phyloP scores from a whole-genome alignment of 2,797 vertebrate genomes.

The Ibycter americanus region DNA sequence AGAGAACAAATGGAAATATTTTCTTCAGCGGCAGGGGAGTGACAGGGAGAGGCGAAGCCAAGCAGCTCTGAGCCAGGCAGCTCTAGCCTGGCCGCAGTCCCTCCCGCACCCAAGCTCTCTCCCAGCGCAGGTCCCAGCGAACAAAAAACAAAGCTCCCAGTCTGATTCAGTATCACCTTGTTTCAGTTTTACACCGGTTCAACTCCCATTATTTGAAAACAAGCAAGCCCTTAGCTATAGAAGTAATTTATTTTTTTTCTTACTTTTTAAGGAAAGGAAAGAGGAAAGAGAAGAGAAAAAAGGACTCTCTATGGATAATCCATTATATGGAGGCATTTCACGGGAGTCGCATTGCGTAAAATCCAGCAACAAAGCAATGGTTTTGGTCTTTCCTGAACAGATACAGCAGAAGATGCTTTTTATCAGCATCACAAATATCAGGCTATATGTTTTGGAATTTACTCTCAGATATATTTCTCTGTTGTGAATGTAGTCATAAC shows the following conservation, averaged over 20 bases:
- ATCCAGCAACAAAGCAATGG: neutral
- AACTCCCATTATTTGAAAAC: neutral
- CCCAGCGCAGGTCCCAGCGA: accelerated
- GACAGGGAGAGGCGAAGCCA: slow-evolving; percentile 25
- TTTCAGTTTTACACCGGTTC: neutral
- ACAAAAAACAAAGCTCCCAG: neutral
- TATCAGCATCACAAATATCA: neutral
- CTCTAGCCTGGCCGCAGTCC: neutral
- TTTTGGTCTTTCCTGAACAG: neutral
- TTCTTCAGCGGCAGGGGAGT: neutral
- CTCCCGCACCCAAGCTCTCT: neutral
- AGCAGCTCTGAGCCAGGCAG: neutral
- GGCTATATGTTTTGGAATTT: neutral
- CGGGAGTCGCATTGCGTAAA: neutral
- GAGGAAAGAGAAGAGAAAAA: neutral
- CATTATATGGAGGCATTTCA: neutral
- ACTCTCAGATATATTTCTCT: neutral
- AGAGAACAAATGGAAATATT: slow-evolving; percentile 58
- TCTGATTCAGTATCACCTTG: neutral
- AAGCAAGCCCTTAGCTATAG: neutral
- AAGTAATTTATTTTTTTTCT: neutral
- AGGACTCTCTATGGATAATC: neutral
- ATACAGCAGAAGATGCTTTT: neutral
- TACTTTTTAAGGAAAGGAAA: neutral
- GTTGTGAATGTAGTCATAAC: neutral